phyloP scores from a whole-genome alignment of 2,888 invertebrate genomes.

The Pseudanteris insignis region DNA sequence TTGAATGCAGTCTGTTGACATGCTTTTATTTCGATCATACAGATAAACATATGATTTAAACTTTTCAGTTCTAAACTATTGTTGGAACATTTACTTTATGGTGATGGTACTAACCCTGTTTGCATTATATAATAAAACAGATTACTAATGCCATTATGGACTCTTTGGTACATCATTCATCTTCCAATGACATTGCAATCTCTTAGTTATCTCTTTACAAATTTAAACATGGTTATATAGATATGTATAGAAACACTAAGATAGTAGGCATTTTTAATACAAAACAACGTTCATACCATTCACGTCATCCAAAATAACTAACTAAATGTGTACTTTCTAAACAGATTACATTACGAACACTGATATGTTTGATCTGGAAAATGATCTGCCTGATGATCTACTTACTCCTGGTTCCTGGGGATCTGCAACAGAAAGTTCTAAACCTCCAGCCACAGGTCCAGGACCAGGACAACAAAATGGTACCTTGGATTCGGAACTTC shows the following conservation, averaged over 20 bases:
- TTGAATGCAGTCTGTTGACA: constrained; percentile 23
- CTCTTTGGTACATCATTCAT: constrained; percentile 57
- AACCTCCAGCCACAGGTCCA: constrained; percentile 84
- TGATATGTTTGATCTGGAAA: constrained; percentile 89
- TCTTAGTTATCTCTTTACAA: too few species aligned
- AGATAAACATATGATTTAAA: neutral
- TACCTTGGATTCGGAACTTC: constrained; percentile 73
- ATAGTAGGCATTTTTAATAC: too few species aligned
- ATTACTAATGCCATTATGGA: constrained; percentile 64
- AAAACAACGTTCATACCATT: too few species aligned
- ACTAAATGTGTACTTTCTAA: constrained; percentile 1
- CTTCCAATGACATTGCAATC: constrained; percentile 37
- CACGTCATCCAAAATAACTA: too few species aligned
- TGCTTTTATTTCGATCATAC: constrained; percentile 8
- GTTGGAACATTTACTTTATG: constrained; percentile 51
- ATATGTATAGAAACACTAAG: too few species aligned
- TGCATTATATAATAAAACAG: constrained; percentile 55
- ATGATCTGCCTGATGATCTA: constrained; percentile 90
- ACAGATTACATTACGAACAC: constrained; percentile 83
- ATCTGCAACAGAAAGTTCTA: constrained; percentile 72
- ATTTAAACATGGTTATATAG: too few species aligned
- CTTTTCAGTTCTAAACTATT: constrained; percentile 1
- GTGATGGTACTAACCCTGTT: constrained; percentile 64
- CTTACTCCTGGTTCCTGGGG: constrained; percentile 82
- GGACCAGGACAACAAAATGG: constrained; percentile 83